phyloP scores from a whole-genome alignment of 2,888 invertebrate species.

The Drosophila pullipes region DNA sequence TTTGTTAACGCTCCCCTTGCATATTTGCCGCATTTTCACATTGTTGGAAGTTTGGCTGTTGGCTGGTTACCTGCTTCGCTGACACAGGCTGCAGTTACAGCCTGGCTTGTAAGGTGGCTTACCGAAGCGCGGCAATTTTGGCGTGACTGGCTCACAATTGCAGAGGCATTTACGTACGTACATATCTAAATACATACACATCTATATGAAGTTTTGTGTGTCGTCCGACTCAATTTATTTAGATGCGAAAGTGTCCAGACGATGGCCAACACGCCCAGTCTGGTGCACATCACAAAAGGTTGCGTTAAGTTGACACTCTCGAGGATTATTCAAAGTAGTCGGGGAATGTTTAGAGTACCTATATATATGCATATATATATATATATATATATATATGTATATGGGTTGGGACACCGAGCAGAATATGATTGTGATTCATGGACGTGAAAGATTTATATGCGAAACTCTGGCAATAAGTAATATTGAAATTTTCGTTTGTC shows the following conservation, averaged over 20 bases:
- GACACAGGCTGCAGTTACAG: slow-evolving; percentile 52
- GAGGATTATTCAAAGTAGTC: slow-evolving; percentile 53
- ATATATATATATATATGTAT: background rate
- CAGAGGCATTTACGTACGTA: background rate
- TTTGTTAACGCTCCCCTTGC: slow-evolving; percentile 51
- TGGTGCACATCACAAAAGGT: slow-evolving; percentile 44
- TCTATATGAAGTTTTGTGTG: slow-evolving; percentile 2
- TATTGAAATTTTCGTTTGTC: slow-evolving; percentile 37
- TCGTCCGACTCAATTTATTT: slow-evolving; percentile 72
- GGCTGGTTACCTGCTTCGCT: slow-evolving; percentile 48
- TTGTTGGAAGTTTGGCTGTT: slow-evolving; percentile 43
- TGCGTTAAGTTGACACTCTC: slow-evolving; percentile 59
- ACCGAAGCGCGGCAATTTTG: slow-evolving; percentile 62
- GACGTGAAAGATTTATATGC: slow-evolving; percentile 48
- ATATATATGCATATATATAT: slow-evolving; percentile 1
- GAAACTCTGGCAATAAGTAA: slow-evolving; percentile 32
- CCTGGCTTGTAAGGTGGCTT: slow-evolving; percentile 61
- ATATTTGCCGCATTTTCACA: slow-evolving; percentile 63
- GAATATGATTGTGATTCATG: slow-evolving; percentile 44
- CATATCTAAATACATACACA: background rate
- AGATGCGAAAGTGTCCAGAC: slow-evolving; percentile 70
- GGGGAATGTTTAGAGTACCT: slow-evolving; percentile 41
- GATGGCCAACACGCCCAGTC: slow-evolving; percentile 67
- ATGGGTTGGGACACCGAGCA: background rate
- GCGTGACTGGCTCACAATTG: slow-evolving; percentile 57